Conservation (phyloP, 2,888 invertebrate genomes). For the Tanypteryx hageni region DNA sequence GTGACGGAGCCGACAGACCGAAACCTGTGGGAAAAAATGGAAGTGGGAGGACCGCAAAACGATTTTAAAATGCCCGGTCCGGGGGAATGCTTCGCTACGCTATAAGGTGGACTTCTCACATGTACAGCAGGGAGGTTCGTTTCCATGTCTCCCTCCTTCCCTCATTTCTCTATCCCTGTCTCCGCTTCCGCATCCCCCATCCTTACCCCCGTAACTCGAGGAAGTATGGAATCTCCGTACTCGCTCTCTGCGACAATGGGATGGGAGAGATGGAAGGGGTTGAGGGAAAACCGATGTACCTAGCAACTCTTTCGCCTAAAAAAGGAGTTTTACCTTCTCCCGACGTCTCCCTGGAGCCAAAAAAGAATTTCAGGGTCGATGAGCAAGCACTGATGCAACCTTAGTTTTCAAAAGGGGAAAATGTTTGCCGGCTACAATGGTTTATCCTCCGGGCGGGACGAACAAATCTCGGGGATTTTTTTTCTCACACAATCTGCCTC, state of each 20-base stretch:
- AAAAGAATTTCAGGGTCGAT: neutral
- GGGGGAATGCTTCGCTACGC: neutral
- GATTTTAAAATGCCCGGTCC: slow-evolving; percentile 15
- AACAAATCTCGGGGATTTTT: neutral
- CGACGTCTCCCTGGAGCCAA: neutral
- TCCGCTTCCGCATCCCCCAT: neutral
- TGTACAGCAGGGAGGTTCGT: neutral
- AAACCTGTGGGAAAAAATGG: neutral
- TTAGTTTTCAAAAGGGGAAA: slow-evolving; percentile 16
- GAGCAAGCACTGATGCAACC: neutral
- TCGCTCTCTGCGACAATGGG: neutral
- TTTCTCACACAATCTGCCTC: neutral
- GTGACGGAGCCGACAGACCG: neutral
- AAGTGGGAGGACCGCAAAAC: neutral
- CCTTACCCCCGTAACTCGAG: neutral
- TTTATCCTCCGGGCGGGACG: neutral
- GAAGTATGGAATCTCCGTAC: neutral
- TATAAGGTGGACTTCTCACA: neutral
- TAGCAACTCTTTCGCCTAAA: neutral
- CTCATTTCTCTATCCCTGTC: too few species aligned
- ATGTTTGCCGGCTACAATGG: slow-evolving; percentile 6
- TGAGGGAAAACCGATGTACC: neutral
- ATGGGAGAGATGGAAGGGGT: neutral
- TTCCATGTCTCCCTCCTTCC: neutral
- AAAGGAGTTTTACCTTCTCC: slow-evolving; percentile 25